phyloP scores from a whole-genome alignment of 2,888 invertebrate species.

The Carcina quercana region DNA sequence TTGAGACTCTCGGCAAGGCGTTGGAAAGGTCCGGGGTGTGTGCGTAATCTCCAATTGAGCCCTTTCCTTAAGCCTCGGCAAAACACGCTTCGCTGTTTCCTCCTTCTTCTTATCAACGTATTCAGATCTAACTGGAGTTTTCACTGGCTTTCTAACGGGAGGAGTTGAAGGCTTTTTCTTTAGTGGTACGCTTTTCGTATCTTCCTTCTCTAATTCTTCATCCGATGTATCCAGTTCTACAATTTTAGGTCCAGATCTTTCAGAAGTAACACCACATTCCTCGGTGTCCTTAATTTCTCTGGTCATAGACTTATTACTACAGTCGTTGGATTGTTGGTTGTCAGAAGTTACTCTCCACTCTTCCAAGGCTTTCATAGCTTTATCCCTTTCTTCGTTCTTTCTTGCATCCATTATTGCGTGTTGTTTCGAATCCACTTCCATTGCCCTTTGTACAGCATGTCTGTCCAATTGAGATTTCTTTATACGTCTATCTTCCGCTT shows the following conservation, averaged over 20 bases:
- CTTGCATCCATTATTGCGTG: constrained; percentile 77
- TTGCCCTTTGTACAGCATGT: constrained; percentile 61
- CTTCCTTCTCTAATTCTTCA: constrained; percentile 10
- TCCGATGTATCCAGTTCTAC: constrained; percentile 11
- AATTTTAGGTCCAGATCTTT: constrained; percentile 10
- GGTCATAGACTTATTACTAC: too few relatives aligned
- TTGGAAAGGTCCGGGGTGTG: constrained; percentile 85
- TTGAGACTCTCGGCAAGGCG: constrained; percentile 85
- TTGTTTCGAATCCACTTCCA: constrained; percentile 64
- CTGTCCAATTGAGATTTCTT: constrained; percentile 73
- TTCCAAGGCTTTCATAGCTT: constrained; percentile 79
- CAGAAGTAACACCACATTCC: constrained; percentile 2
- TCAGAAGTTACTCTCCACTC: constrained; percentile 61
- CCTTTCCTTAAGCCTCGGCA: constrained; percentile 73
- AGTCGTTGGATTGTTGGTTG: constrained; percentile 10
- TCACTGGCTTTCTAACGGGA: constrained; percentile 22
- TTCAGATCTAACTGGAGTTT: constrained; percentile 42
- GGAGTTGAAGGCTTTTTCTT: constrained; percentile 8
- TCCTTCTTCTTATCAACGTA: constrained; percentile 50
- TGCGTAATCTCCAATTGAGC: constrained; percentile 79
- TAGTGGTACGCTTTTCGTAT: constrained; percentile 19
- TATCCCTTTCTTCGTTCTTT: constrained; percentile 75
- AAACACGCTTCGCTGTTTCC: constrained; percentile 44
- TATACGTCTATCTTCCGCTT: constrained; percentile 64
- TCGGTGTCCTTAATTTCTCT: constrained; percentile 4